Conservation (phyloP, 1,140 invertebrate genomes). For the Scaptomyza graminum region DNA sequence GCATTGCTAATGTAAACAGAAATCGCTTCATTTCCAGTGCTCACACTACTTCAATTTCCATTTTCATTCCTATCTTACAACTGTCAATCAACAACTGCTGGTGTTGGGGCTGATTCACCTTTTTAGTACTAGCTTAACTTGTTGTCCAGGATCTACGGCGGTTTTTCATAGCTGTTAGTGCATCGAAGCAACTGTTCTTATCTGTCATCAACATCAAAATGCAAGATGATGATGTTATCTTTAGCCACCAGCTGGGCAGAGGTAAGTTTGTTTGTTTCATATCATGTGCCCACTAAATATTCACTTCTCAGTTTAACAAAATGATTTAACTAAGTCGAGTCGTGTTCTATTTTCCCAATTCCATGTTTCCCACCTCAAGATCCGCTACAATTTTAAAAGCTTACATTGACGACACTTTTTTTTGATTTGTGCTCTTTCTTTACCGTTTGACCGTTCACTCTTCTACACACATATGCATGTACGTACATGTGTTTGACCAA, state of each 20-base stretch:
- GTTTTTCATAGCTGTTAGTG: constrained; percentile 10
- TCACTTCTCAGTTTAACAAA: too few species aligned
- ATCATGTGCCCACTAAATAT: background rate
- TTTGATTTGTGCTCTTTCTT: constrained; percentile 26
- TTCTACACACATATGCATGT: background rate
- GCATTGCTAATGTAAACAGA: constrained; percentile 11
- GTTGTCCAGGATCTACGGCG: constrained; percentile 18
- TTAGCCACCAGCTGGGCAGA: constrained; percentile 29
- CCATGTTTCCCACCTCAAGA: background rate
- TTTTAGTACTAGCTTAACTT: constrained; percentile 14
- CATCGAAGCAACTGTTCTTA: constrained; percentile 2
- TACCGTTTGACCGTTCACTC: constrained; percentile 15
- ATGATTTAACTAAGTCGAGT: too few species aligned
- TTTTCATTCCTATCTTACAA: background rate
- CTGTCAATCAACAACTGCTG: constrained; percentile 15
- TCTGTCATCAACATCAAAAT: constrained; percentile 18
- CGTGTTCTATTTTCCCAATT: background rate
- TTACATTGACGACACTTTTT: constrained; percentile 11
- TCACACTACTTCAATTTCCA: background rate
- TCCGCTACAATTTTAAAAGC: constrained; percentile 5
- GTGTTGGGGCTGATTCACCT: constrained; percentile 11
- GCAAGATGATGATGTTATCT: constrained; percentile 33
- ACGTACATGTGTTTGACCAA: background rate
- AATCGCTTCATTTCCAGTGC: constrained; percentile 4
- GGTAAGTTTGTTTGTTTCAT: constrained; percentile 24